Conservation (phyloP, 2,113 vertebrate species). For the Uropsilus gracilis region DNA sequence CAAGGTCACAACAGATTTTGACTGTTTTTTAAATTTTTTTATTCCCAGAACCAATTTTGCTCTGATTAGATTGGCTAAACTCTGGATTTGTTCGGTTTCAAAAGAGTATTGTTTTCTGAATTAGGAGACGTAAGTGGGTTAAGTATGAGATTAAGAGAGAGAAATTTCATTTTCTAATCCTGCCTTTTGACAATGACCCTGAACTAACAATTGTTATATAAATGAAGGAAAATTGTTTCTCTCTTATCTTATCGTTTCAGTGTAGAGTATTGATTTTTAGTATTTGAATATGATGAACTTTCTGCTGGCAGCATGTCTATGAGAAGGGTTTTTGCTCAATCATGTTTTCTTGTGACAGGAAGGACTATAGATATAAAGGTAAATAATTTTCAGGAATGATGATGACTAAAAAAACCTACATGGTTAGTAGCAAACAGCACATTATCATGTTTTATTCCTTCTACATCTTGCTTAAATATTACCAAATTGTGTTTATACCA, state of each 20-base stretch:
- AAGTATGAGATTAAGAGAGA: background rate
- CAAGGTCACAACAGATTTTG: background rate
- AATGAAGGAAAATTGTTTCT: background rate
- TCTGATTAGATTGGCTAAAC: background rate
- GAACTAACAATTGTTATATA: background rate
- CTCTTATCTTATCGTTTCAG: conserved; percentile 38
- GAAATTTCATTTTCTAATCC: background rate
- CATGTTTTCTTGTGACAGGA: background rate
- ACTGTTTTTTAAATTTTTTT: background rate
- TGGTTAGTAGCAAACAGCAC: background rate
- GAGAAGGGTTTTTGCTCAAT: background rate
- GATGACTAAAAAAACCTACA: background rate
- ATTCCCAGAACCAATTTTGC: background rate
- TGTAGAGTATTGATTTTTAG: conserved; percentile 20
- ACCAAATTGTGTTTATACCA: background rate
- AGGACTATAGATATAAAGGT: background rate
- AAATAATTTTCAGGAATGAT: conserved; percentile 11
- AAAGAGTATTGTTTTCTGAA: conserved; percentile 10
- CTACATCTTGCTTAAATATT: background rate
- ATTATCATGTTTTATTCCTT: background rate
- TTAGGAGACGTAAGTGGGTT: background rate
- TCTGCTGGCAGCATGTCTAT: background rate
- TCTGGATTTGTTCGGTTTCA: background rate
- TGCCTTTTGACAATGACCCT: background rate
- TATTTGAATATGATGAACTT: background rate